Evolutionary conservation across 2,888 invertebrate species (phyloP).

Genomic region (Amaurobius ferox): DNA sequence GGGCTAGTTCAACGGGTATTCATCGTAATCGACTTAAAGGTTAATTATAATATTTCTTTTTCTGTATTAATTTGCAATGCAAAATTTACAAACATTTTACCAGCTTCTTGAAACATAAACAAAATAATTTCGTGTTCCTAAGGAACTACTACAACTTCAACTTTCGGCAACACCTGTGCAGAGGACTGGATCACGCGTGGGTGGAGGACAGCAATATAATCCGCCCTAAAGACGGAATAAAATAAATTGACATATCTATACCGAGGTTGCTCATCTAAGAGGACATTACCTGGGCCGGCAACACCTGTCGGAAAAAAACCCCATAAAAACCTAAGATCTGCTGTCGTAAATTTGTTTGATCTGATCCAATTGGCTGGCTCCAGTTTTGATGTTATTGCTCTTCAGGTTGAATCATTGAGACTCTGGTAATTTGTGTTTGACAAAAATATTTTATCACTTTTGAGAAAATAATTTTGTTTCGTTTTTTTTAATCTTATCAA

Average conservation of each 20-base stretch:
- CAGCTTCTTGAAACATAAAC: no score
- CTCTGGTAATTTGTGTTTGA: background rate
- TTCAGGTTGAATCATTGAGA: background rate
- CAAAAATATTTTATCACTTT: background rate
- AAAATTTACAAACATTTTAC: no score
- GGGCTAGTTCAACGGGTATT: no score
- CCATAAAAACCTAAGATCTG: background rate
- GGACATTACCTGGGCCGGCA: background rate
- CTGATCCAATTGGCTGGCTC: conserved; percentile 7
- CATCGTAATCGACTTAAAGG: no score
- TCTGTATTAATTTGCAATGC: no score
- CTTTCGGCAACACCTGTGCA: background rate
- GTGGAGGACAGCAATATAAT: background rate
- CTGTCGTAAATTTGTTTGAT: background rate
- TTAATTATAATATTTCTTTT: no score
- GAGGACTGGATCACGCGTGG: background rate
- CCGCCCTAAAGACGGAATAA: background rate
- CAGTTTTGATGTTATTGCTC: conserved; percentile 13
- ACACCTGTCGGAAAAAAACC: background rate
- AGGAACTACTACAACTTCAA: no score
- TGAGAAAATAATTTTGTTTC: background rate
- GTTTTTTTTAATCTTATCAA: no score
- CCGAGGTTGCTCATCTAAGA: background rate
- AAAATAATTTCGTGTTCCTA: no score
- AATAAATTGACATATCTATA: background rate